Base-by-base conservation (phyloP, 2,113 vertebrate genomes). In the Empidonax alnorum region DNA sequence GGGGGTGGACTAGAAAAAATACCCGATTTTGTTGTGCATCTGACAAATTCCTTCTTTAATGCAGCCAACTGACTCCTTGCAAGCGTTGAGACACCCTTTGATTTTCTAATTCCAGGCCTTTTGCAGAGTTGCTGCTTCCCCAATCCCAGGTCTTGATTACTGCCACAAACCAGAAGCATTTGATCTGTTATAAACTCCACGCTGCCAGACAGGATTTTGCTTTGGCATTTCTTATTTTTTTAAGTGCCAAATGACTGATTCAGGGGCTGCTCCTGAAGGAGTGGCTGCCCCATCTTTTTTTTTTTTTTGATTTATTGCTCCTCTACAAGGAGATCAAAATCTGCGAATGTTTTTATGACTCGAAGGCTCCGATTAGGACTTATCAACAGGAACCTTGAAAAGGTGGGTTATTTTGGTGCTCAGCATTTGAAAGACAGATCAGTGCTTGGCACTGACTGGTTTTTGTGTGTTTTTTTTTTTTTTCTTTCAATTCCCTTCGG, bases 251-350 rank as follows among this genome's bases (percentile, higher is more conserved):
- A 53, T 16, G 69, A 93, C 84, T 28, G 92, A 96, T 78, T 50
- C 83, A 25, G 47, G 87, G 74, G 12, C 58, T 37, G 61, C 84
- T 92, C 84, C 39, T 27, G 80, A 63, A 90, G 74, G 15, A 58
- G 39, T 67, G 84, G 22, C 88, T 86, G 92, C 80, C 92, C 94
- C 95, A 81, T 95, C 91, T 65, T 4, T 44, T 41, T 49, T 21
- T 94, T 65, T 4, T 44, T 41, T 49, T 21, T 94, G 93, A 97
- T 97, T 96, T 96, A 95, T 95, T 94, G 84, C 91, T 90, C 76
- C 91, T 85, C 63, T 69, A 77, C 19, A 10, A 87, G 28, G 73
- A 93, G 96, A 96, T 88, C 55, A 56, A 94, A 95, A 96, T 97
- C 95, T 84, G 71, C 66, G 55, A 93, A 85, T 89, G 91, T 94